A percentile compares a stretch with the other conserved stretches of the same genome.
These are phyloP conservation scores for Camelus bactrianus DNA, from an alignment of 2,113 vertebrate species.

Conservation along the genomic window DNA sequence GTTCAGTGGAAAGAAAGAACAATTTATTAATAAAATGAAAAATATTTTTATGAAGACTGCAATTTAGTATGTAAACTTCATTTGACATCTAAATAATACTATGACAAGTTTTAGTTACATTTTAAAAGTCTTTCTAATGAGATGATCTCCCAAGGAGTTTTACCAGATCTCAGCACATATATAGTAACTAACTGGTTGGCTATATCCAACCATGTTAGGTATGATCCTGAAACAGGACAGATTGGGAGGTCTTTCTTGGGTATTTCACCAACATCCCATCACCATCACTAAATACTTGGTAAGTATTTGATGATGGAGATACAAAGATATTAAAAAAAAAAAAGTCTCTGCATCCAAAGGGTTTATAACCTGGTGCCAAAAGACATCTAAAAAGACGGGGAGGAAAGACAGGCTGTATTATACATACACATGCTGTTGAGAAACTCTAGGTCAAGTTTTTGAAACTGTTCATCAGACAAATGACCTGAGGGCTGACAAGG, in stretches of 20 bases:
- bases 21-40: conserved; percentile 25
- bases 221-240: not conserved
- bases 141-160: conserved; percentile 13
- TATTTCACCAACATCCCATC: not conserved
- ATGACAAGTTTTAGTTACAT: not conserved
- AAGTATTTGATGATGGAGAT: not conserved
- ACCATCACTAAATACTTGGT: not conserved
- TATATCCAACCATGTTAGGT: not conserved
- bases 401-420: not conserved
- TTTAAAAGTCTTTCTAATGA: conserved; percentile 13
- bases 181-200: not conserved
- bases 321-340: not conserved
- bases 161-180: not conserved
- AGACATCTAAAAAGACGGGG: not conserved
- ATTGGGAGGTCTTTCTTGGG: not conserved
- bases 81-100: not conserved
- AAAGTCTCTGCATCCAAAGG: not conserved
- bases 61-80: not conserved
- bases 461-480: not conserved
- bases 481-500: not conserved
- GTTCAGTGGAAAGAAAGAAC: not conserved
- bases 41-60: not conserved
- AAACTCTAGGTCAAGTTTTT: not conserved
- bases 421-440: not conserved
- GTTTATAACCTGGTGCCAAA: not conserved